Evolutionary conservation across 2,888 invertebrate genomes (phyloP).

Genomic region (Parnassius mnemosyne): DNA sequence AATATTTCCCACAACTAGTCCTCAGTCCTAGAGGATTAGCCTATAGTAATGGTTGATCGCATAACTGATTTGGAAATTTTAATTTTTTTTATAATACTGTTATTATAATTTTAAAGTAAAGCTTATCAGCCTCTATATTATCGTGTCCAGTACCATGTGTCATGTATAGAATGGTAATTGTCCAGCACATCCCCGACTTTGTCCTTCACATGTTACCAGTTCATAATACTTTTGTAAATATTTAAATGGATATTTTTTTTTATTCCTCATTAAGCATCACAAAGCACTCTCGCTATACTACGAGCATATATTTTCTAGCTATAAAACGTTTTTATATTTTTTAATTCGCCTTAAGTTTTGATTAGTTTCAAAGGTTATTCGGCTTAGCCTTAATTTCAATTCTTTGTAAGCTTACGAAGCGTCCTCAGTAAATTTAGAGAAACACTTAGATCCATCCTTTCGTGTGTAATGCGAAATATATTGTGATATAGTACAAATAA

Average conservation of each 20-base stretch:
- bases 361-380: conserved; percentile 45
- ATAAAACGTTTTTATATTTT: conserved; percentile 47
- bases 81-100: too few species aligned
- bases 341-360: conserved; percentile 55
- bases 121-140: too few species aligned
- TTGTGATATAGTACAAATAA: conserved; percentile 78
- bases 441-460: conserved; percentile 33
- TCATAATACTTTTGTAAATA: conserved; percentile 61
- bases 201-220: conserved; percentile 55
- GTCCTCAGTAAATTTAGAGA: conserved; percentile 29
- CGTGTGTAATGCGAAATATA: conserved; percentile 43
- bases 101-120: too few species aligned
- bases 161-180: background rate
- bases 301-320: conserved; percentile 52
- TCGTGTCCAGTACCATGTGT: too few species aligned
- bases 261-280: conserved; percentile 51
- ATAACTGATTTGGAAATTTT: too few species aligned
- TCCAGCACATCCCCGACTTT: conserved; percentile 31
- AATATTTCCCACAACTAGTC: too few species aligned
- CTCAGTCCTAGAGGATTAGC: too few species aligned
- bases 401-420: conserved; percentile 25
- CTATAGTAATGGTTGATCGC: too few species aligned
- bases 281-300: conserved; percentile 43
- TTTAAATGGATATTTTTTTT: conserved; percentile 49
- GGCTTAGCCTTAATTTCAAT: conserved; percentile 53